Conservation (phyloP, 2,797 vertebrate species). For the Otolemur crassicaudatus region DNA sequence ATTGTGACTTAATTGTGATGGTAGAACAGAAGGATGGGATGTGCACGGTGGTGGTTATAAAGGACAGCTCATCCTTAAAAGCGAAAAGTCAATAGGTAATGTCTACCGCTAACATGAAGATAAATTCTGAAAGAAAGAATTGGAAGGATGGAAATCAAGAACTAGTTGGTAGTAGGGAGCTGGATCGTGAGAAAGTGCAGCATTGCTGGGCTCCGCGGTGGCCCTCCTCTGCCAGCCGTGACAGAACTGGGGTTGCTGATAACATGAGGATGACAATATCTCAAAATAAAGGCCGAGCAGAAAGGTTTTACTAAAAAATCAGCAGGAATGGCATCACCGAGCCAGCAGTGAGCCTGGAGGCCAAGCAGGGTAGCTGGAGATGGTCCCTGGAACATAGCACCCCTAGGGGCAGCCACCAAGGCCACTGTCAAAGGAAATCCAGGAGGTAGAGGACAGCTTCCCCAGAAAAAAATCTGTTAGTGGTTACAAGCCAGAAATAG, state of each 20-base stretch:
- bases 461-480: neutral
- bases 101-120: constrained; percentile 21
- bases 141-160: neutral
- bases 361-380: neutral
- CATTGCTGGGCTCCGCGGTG: neutral
- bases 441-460: neutral
- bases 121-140: neutral
- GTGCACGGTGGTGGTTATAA: neutral
- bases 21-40: neutral
- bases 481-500: neutral
- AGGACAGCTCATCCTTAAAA: neutral
- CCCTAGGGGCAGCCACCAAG: neutral
- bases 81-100: neutral
- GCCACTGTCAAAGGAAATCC: neutral
- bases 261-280: neutral
- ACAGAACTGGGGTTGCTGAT: neutral
- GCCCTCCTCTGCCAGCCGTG: neutral
- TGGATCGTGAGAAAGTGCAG: neutral
- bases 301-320: neutral
- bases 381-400: neutral
- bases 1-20: neutral
- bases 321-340: neutral
- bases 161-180: neutral
- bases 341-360: neutral
- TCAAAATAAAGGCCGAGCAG: neutral